A percentile compares a stretch with the other conserved stretches of the same genome.
These are phyloP conservation scores for Papilio polyxenes DNA, from an alignment of 1,140 invertebrate species.

Conservation along the genomic window DNA sequence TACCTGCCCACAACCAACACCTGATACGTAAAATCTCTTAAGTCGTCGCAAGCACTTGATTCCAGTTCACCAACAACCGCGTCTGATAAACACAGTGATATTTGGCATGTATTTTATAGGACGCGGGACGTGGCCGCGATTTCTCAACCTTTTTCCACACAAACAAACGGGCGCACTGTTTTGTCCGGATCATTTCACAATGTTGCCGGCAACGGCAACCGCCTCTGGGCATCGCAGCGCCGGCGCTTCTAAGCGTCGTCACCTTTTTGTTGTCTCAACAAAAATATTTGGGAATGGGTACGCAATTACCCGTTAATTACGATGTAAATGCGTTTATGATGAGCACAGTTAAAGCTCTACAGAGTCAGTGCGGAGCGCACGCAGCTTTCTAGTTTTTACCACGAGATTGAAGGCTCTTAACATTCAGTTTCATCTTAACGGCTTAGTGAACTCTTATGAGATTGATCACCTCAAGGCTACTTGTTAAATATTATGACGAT, in stretches of 20 bases:
- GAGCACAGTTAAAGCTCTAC: background rate
- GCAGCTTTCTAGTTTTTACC: background rate
- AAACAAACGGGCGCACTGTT: background rate
- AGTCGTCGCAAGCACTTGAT: too few relatives aligned
- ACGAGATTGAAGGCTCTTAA: background rate
- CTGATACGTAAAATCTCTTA: too few relatives aligned
- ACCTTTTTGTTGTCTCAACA: background rate
- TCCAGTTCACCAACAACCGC: too few relatives aligned
- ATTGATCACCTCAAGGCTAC: background rate
- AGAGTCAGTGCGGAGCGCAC: background rate
- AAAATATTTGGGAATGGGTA: background rate
- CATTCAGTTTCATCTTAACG: background rate
- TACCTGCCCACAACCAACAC: background rate
- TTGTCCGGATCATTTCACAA: background rate
- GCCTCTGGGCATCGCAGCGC: background rate
- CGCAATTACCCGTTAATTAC: constrained; percentile 2
- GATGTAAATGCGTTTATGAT: constrained; percentile 2
- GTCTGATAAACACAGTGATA: background rate
- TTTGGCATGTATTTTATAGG: background rate
- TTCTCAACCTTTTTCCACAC: background rate
- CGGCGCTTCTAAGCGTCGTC: background rate
- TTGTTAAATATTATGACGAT: background rate
- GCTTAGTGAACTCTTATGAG: background rate
- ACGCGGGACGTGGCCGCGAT: background rate
- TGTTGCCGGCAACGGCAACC: background rate